Base-by-base conservation (phyloP, 30 jellyfish, hydroid and myxozoan genomes). In the Chrysaora quinquecirrha region DNA sequence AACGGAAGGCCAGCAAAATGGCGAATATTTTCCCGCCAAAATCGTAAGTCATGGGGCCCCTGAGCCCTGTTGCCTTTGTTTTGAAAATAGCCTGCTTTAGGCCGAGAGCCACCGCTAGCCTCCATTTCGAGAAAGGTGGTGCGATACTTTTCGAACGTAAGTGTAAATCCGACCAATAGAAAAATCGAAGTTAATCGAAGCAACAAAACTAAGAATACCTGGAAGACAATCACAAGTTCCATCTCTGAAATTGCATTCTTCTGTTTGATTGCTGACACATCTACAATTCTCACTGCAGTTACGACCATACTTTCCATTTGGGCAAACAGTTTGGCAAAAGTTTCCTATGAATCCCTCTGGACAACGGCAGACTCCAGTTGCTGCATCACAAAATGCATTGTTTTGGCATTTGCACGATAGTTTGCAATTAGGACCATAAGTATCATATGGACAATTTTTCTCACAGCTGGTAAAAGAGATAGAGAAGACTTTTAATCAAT, bases 171-270 rank as follows among this genome's bases (percentile, higher is more conserved):
- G n/a, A n/a, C n/a, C n/a, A n/a, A n/a, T n/a, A n/a, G n/a, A n/a
- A n/a, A n/a, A n/a, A n/a, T n/a, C n/a, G n/a, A n/a, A n/a, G n/a
- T n/a, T n/a, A n/a, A n/a, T n/a, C n/a, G n/a, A n/a, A n/a, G n/a
- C n/a, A n/a, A n/a, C n/a, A n/a, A n/a, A n/a, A n/a, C n/a, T n/a
- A 30, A 52, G 19, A 29, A 12, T 85, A 78, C 98, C 98, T 43
- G 96, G 90, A 34, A 80, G 48, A 70, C 98, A 93, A 4, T 78
- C 74, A 56, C 98, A 93, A 11, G 67, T 48, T 10, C 98, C 98
- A 56, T 85, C 84, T 49, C 30, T 73, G 30, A 33, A 35, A 58
- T 86, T 85, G 74, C 98, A 93, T 34, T 22, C 48, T 25, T 80
- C 89, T 28, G 98, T 93, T 65, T 93, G 86, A 48, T 86, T 79